These are phyloP conservation scores for Pissodes strobi DNA, from an alignment of 1,140 invertebrate species.

Conservation along the genomic window DNA sequence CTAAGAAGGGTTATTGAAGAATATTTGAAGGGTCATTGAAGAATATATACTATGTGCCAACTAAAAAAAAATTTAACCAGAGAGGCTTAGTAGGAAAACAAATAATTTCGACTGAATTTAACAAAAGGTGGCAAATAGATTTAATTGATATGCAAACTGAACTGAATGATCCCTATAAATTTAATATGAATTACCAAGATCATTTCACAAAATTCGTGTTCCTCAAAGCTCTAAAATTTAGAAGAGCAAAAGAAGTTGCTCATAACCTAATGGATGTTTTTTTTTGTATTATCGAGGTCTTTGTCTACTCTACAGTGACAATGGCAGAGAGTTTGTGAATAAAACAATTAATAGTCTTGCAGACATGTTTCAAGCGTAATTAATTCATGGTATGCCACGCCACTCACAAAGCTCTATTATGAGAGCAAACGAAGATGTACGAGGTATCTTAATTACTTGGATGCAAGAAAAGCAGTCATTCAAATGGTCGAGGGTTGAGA, in stretches of 20 bases:
- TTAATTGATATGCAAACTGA: background rate
- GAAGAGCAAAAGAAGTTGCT: background rate
- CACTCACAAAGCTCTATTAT: conserved; percentile 7
- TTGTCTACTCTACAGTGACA: conserved; percentile 3
- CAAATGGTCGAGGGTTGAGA: background rate
- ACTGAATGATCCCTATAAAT: conserved; percentile 3
- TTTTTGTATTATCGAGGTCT: background rate
- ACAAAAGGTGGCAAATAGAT: background rate
- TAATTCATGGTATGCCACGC: conserved; percentile 6
- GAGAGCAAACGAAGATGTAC: conserved; percentile 1
- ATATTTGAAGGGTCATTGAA: too few species aligned
- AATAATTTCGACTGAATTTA: conserved; percentile 4
- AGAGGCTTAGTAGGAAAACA: background rate
- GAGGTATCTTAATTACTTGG: conserved; percentile 1
- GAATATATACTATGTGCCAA: background rate
- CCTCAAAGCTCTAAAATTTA: conserved; percentile 1
- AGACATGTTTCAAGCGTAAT: conserved; percentile 4
- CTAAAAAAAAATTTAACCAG: background rate
- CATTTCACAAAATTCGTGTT: conserved; percentile 1
- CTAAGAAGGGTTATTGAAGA: background rate
- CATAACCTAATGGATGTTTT: too few species aligned
- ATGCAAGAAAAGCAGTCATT: conserved; percentile 6
- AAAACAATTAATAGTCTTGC: too few species aligned
- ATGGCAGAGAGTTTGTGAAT: too few species aligned
- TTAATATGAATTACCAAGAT: conserved; percentile 4